A percentile compares a stretch with the other conserved stretches of the same genome.
Evolutionary conservation across 2,113 vertebrate genomes (phyloP).

Genomic region (Phyllostomus hastatus): DNA sequence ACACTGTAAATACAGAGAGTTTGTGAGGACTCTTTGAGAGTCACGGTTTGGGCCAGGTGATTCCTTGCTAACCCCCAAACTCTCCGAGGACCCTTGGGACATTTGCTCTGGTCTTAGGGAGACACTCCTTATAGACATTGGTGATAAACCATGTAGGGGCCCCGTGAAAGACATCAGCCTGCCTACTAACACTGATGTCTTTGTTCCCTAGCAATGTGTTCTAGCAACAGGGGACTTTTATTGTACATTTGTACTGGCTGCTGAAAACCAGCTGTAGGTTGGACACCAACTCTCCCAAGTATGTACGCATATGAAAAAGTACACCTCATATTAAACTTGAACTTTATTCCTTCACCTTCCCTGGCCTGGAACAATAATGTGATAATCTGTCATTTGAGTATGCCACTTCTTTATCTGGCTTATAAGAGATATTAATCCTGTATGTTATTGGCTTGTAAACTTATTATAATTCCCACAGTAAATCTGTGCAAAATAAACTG

Average conservation of each 20-base stretch:
- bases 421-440: background rate
- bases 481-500: background rate
- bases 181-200: background rate
- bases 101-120: background rate
- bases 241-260: background rate
- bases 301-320: too few relatives aligned
- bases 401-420: background rate
- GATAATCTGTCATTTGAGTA: background rate
- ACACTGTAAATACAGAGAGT: background rate
- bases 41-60: background rate
- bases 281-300: background rate
- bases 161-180: background rate
- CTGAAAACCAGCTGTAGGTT: background rate
- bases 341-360: background rate
- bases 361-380: background rate
- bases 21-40: background rate
- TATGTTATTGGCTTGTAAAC: background rate
- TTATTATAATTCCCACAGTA: background rate
- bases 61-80: background rate
- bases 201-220: background rate
- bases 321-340: background rate
- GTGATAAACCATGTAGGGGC: background rate
- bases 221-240: background rate
- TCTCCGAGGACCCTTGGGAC: background rate
- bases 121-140: background rate